Evolutionary conservation across 2,797 vertebrate species (phyloP).

Genomic region (Tokudaia tokunoshimensis): DNA sequence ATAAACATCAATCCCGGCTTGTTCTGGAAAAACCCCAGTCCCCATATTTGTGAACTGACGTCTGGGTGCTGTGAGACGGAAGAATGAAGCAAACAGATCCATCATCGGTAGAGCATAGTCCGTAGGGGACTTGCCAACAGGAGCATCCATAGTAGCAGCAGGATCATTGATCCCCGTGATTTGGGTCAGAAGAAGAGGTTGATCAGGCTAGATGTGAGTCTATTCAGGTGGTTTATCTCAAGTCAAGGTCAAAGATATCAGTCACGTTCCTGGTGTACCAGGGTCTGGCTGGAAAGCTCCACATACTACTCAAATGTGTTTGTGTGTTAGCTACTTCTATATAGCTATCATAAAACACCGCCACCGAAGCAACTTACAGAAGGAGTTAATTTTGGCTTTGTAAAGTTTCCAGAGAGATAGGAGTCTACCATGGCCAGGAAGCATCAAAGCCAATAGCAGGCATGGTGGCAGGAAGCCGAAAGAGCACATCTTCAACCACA

Average conservation of each 20-base stretch:
- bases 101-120: neutral
- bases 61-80: neutral
- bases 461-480: neutral
- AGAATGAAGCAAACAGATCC: neutral
- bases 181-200: neutral
- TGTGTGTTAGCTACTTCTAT: neutral
- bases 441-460: neutral
- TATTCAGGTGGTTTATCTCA: neutral
- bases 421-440: neutral
- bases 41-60: neutral
- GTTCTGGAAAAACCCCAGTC: neutral
- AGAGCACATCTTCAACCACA: neutral
- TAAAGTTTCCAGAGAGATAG: neutral
- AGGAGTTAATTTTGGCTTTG: neutral
- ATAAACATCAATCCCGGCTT: neutral
- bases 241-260: neutral
- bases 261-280: too few species aligned
- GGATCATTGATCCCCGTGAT: neutral
- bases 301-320: neutral
- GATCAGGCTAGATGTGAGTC: neutral
- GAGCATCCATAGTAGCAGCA: neutral
- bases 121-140: neutral
- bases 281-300: neutral
- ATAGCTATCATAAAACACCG: neutral
- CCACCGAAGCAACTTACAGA: neutral